Percentiles rank a stretch among this genome's conserved stretches.
phyloP scores from a whole-genome alignment of 2,113 vertebrate genomes.

The Meleagris gallopavo region DNA sequence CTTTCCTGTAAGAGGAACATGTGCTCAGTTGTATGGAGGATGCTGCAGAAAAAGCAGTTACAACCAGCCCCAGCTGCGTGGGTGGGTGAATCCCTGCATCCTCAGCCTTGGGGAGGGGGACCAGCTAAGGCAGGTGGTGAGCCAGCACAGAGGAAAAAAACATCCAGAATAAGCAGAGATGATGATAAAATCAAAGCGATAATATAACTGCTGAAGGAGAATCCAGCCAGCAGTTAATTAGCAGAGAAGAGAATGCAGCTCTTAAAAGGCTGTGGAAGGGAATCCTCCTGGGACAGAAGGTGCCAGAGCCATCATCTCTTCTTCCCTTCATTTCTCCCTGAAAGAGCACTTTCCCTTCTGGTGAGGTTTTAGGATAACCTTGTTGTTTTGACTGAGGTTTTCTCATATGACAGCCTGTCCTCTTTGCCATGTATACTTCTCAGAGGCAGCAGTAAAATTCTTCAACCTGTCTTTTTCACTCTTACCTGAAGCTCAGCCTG shows the following conservation, averaged over 20 bases:
- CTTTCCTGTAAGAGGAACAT: neutral
- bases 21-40: rapidly evolving
- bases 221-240: neutral
- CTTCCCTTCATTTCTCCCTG: neutral
- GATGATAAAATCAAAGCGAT: neutral
- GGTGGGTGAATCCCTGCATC: neutral
- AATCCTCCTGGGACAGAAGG: neutral
- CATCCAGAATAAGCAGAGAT: neutral
- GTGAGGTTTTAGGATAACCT: neutral
- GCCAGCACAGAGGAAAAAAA: neutral
- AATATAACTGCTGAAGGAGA: neutral
- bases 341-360: neutral
- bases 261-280: neutral
- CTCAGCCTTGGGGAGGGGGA: neutral
- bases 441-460: neutral
- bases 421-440: neutral
- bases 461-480: neutral
- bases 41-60: neutral
- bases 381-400: neutral
- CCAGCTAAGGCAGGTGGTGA: neutral
- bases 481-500: neutral
- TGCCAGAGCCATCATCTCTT: neutral
- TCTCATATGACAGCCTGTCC: neutral
- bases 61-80: neutral
- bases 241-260: neutral